Evolutionary conservation across 1,140 invertebrate genomes (phyloP).

Genomic region (Papilio xuthus): DNA sequence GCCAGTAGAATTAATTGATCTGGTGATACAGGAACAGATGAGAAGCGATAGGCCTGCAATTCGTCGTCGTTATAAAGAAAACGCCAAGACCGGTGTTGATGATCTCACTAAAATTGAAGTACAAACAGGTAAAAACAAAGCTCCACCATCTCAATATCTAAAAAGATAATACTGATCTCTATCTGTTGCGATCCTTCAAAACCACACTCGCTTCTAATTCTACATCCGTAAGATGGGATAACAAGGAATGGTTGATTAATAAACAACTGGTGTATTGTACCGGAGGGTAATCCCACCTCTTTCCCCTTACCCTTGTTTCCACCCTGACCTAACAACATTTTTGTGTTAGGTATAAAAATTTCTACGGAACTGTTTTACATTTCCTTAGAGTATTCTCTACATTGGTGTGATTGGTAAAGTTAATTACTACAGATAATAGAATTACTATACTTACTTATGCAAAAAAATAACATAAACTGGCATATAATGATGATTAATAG

Average conservation of each 20-base stretch:
- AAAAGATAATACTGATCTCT: not conserved
- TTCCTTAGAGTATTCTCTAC: too few relatives aligned
- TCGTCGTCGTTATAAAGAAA: constrained; percentile 25
- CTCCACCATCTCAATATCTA: not conserved
- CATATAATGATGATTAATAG: not conserved
- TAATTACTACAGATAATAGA: too few relatives aligned
- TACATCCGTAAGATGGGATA: not conserved
- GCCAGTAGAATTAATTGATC: constrained; percentile 50
- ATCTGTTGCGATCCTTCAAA: too few relatives aligned
- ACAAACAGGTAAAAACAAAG: constrained; percentile 4
- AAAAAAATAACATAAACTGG: not conserved
- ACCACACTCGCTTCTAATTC: too few relatives aligned
- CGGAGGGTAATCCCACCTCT: not conserved
- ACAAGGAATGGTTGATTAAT: not conserved
- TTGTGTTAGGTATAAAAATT: too few relatives aligned
- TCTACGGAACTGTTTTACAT: too few relatives aligned
- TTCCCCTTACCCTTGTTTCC: too few relatives aligned
- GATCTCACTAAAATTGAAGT: not conserved
- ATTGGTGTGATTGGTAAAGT: not conserved
- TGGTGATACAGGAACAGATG: constrained; percentile 48
- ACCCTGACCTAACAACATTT: too few relatives aligned
- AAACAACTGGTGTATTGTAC: not conserved
- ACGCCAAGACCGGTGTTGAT: not conserved
- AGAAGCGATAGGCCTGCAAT: constrained; percentile 35
- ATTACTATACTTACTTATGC: too few relatives aligned